phyloP scores from a whole-genome alignment of 2,113 vertebrate genomes.

The Oceanodroma tethys region DNA sequence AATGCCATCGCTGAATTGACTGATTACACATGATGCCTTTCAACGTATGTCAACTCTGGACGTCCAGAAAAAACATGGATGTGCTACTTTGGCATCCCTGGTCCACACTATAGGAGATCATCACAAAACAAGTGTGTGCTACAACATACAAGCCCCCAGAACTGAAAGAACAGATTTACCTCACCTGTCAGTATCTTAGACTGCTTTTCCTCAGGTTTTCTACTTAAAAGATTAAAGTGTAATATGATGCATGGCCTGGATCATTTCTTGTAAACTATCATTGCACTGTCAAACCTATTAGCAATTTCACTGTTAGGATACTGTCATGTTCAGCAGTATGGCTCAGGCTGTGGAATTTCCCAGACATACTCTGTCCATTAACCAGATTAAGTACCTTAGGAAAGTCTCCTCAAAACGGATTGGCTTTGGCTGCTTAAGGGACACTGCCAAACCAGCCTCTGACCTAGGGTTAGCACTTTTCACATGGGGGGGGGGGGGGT shows the following conservation, averaged over 20 bases:
- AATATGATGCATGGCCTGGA: rapidly evolving
- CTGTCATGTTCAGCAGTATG: not conserved
- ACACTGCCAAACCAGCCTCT: not conserved
- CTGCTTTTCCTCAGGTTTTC: not conserved
- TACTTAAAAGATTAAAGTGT: not conserved
- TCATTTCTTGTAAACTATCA: not conserved
- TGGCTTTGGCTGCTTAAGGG: constrained; percentile 19
- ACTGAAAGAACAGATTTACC: not conserved
- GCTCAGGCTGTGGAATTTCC: not conserved
- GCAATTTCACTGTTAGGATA: not conserved
- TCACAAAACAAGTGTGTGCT: not conserved
- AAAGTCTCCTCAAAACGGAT: constrained; percentile 43
- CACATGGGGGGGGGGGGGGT: too few relatives aligned
- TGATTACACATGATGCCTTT: not conserved
- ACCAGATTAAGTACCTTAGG: constrained; percentile 34
- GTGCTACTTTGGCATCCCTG: not conserved
- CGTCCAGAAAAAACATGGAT: rapidly evolving
- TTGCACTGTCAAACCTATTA: not conserved
- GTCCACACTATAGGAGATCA: not conserved
- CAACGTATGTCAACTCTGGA: not conserved
- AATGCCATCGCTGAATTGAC: not conserved
- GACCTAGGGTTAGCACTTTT: not conserved
- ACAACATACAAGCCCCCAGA: not conserved
- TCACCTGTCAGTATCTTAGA: not conserved
- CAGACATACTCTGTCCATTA: constrained; percentile 25